Conservation (phyloP, 2,113 vertebrate species). For the Scomber colias region DNA sequence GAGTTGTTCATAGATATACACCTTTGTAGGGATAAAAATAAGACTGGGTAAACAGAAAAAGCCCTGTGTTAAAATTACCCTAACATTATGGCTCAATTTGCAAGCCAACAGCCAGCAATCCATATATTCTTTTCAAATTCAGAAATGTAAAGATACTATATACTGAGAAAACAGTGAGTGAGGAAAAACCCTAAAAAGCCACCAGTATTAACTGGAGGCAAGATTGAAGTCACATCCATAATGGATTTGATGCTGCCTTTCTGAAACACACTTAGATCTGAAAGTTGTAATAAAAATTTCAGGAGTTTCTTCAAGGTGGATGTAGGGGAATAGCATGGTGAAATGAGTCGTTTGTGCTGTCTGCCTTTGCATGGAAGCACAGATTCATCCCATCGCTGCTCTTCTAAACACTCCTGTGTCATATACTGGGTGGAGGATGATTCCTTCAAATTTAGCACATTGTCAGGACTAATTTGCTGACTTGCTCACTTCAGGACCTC, state of each 20-base stretch:
- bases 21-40: neutral
- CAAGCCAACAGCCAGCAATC: neutral
- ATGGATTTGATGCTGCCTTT: slow-evolving; percentile 68
- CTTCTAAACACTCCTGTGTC: neutral
- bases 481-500: neutral
- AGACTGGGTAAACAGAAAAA: neutral
- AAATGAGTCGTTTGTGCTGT: slow-evolving; percentile 29
- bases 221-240: slow-evolving; percentile 66
- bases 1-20: neutral
- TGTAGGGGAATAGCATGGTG: slow-evolving; percentile 24
- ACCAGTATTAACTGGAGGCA: slow-evolving; percentile 22
- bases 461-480: neutral
- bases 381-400: slow-evolving; percentile 24
- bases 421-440: too few relatives aligned
- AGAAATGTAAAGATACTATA: neutral
- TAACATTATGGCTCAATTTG: neutral
- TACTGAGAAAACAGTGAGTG: neutral
- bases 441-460: neutral
- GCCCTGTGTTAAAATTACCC: neutral
- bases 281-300: slow-evolving; percentile 71
- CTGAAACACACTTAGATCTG: slow-evolving; percentile 57
- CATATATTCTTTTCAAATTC: neutral
- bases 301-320: slow-evolving; percentile 67
- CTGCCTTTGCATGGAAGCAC: neutral
- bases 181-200: slow-evolving; percentile 28